A percentile compares a stretch with the other conserved stretches of the same genome.
Conservation (phyloP, 1,140 invertebrate genomes). For the Ips nitidus region DNA sequence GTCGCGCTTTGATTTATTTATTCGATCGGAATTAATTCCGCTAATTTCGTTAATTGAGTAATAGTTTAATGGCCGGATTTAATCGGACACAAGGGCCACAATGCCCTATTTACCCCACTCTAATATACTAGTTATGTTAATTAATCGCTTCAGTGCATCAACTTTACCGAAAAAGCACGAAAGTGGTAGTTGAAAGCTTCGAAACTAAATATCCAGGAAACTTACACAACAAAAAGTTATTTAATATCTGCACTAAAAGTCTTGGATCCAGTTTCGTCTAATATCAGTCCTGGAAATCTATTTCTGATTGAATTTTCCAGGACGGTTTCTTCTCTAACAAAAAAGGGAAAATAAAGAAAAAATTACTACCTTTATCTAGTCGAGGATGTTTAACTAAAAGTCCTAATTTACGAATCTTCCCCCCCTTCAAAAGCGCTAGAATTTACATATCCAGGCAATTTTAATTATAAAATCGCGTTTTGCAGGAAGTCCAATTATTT, state of each 20-base stretch:
- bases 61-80: no score
- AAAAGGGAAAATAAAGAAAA: no score
- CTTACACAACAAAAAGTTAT: conserved; percentile 8
- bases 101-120: no score
- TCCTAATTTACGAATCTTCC: neutral
- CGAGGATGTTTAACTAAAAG: neutral
- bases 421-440: neutral
- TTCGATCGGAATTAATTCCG: no score
- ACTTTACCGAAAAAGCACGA: neutral
- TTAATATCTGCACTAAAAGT: conserved; percentile 10
- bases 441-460: conserved; percentile 29
- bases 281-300: conserved; percentile 1
- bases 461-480: conserved; percentile 27
- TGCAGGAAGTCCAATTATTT: conserved; percentile 18
- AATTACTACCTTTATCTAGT: no score
- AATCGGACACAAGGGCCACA: no score
- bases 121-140: no score
- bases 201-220: conserved; percentile 9
- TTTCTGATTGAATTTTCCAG: conserved; percentile 2
- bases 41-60: no score
- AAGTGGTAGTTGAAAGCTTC: neutral
- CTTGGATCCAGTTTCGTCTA: conserved; percentile 1
- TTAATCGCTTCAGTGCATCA: no score
- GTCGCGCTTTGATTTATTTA: no score
- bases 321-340: neutral